Evolutionary conservation across 1,140 invertebrate species (phyloP).

Genomic region (Ceratina australensis): DNA sequence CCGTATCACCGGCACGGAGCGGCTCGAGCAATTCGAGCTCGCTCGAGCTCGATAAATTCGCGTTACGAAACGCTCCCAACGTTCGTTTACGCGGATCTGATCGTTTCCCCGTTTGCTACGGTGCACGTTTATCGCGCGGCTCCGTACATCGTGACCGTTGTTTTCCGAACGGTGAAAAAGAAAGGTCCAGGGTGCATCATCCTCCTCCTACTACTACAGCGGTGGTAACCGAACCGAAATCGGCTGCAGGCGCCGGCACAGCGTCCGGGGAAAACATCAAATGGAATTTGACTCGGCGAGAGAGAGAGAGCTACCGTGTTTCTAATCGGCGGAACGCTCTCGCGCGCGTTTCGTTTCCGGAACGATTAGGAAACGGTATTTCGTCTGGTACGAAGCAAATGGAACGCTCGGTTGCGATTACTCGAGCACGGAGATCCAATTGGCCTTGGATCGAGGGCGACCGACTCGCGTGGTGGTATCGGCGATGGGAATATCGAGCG

Average conservation of each 20-base stretch:
- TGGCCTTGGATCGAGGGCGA: constrained; percentile 41
- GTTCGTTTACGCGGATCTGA: constrained; percentile 37
- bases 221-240: too few relatives aligned
- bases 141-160: constrained; percentile 11
- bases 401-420: constrained; percentile 38
- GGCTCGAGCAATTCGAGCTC: constrained; percentile 27
- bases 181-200: too few relatives aligned
- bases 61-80: constrained; percentile 28
- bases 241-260: too few relatives aligned
- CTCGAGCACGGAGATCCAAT: constrained; percentile 38
- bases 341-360: constrained; percentile 38
- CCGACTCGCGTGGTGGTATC: background rate
- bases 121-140: background rate
- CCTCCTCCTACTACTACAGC: too few relatives aligned
- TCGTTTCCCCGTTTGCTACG: background rate
- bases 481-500: constrained; percentile 21
- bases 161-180: background rate
- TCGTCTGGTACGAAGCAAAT: constrained; percentile 25
- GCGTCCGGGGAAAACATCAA: background rate
- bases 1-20: constrained; percentile 15
- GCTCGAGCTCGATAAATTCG: constrained; percentile 45
- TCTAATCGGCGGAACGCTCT: constrained; percentile 14
- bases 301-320: background rate
- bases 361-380: constrained; percentile 45
- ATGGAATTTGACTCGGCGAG: constrained; percentile 13